phyloP scores from a whole-genome alignment of 2,888 invertebrate genomes.

The Lasioglossum zephyrum region DNA sequence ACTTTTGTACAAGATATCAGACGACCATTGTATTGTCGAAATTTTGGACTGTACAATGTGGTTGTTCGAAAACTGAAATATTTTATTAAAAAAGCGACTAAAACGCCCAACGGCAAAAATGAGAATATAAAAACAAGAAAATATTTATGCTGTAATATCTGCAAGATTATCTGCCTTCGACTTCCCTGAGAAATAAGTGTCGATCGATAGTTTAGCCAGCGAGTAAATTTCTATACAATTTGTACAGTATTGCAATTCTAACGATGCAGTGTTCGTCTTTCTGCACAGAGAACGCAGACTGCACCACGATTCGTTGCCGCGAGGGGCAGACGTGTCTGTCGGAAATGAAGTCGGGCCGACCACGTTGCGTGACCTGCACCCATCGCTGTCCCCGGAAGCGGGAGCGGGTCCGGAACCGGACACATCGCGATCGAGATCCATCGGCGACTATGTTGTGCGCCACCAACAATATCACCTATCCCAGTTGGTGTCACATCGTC shows the following conservation, averaged over 20 bases:
- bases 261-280: constrained; percentile 11
- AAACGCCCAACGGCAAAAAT: no score
- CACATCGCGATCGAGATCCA: constrained; percentile 76
- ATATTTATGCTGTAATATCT: no score
- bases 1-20: background rate
- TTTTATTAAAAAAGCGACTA: no score
- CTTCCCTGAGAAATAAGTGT: no score
- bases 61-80: background rate
- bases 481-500: constrained; percentile 92
- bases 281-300: constrained; percentile 88
- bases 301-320: constrained; percentile 88
- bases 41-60: background rate
- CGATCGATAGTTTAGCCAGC: no score
- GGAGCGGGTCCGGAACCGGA: constrained; percentile 78
- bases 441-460: constrained; percentile 87
- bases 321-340: constrained; percentile 89
- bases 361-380: constrained; percentile 90
- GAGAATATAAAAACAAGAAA: no score
- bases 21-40: background rate
- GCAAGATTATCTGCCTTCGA: background rate
- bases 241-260: background rate
- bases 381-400: constrained; percentile 86
- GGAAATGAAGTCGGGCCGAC: constrained; percentile 87
- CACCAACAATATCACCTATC: constrained; percentile 90
- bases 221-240: background rate